Percentiles rank a stretch among this genome's conserved stretches.
Evolutionary conservation across 2,797 vertebrate genomes (phyloP).

Genomic region (Argyrosomus regius): DNA sequence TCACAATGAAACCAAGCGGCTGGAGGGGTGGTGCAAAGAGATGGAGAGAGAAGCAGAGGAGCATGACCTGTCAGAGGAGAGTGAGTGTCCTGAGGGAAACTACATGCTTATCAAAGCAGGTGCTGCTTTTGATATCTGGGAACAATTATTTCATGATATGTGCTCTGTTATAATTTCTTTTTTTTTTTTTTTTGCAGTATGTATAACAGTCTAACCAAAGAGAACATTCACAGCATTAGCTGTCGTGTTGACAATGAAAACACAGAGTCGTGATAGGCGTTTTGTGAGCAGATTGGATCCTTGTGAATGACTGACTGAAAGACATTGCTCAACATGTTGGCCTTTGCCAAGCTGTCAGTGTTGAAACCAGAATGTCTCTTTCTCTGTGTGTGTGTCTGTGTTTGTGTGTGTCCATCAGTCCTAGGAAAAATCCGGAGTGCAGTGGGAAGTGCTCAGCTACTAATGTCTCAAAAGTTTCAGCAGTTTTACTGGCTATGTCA

Average conservation of each 20-base stretch:
- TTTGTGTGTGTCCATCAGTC: constrained; percentile 81
- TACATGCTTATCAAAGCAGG: constrained; percentile 49
- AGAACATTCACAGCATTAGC: constrained; percentile 39
- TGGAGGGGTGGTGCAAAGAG: constrained; percentile 99
- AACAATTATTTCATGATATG: constrained; percentile 18
- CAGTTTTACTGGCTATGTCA: constrained; percentile 99
- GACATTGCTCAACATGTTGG: constrained; percentile 45
- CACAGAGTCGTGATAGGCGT: constrained; percentile 32
- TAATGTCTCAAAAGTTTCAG: constrained; percentile 99
- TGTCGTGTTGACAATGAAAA: constrained; percentile 38
- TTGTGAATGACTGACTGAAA: constrained; percentile 47
- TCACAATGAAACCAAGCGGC: constrained; percentile 94
- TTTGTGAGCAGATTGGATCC: constrained; percentile 56
- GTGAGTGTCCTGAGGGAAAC: constrained; percentile 85
- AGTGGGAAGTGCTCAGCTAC: constrained; percentile 95
- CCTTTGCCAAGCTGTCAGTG: constrained; percentile 47
- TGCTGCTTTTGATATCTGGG: constrained; percentile 24
- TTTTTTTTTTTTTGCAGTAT: constrained; percentile 18
- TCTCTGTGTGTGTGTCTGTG: constrained; percentile 19
- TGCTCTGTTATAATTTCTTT: not conserved
- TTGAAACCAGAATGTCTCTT: constrained; percentile 39
- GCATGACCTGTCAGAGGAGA: constrained; percentile 96
- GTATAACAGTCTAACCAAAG: constrained; percentile 15
- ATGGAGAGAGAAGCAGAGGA: constrained; percentile 99
- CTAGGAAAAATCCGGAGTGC: constrained; percentile 96